Evolutionary conservation across 2,888 invertebrate genomes (phyloP), one percentile per base, ranked within the genome.

Genomic region (Nipponacmea schrenckii): DNA sequence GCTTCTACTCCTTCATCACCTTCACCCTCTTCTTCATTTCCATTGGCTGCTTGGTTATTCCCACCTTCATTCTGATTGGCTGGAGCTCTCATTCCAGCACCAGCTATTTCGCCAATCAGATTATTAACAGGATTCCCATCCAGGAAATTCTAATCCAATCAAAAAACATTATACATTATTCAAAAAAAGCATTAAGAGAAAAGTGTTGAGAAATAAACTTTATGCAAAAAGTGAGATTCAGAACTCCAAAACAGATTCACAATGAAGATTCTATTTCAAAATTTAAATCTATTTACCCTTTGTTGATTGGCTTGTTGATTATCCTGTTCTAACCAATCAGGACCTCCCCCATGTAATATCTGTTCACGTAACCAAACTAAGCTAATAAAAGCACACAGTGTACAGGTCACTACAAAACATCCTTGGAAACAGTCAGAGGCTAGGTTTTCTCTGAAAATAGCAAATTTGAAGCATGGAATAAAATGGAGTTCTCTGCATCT

Each of bases 281-380:
- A 39, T 39, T 39, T 7, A 10, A 48, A 66, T 39, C 27, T 65
- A 67, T 65, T 71, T 77, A 83, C 83, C 81, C 83, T 77, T 26
- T 74, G 78, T 65, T 83, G 80, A 74, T 81, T 80, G 64, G 70
- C 75, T 64, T 79, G 78, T 45, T 79, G 80, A 39, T 83, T 77
- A 68, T 85, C 85, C 56, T 85, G 91, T 86, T 94, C 95, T 84
- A 98, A 91, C 98, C 98, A 98, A 84, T 97, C 97, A 0, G 97
- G 97, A 0, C 97, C 98, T 44, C 97, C 98, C 0, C 97, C 98
- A 87, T 97, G 96, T 83, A 98, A 91, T 74, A 99, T 98, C 90
- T 99, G 99, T 90, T 99, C 99, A 79, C 98, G 91, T 67, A 99
- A 90, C 98, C 99, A 99, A 5, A 99, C 96, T 65, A 98, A 90